Conservation (phyloP, 35 echinoderm and acorn worm genomes). For the Ophiothrix spiculata region DNA sequence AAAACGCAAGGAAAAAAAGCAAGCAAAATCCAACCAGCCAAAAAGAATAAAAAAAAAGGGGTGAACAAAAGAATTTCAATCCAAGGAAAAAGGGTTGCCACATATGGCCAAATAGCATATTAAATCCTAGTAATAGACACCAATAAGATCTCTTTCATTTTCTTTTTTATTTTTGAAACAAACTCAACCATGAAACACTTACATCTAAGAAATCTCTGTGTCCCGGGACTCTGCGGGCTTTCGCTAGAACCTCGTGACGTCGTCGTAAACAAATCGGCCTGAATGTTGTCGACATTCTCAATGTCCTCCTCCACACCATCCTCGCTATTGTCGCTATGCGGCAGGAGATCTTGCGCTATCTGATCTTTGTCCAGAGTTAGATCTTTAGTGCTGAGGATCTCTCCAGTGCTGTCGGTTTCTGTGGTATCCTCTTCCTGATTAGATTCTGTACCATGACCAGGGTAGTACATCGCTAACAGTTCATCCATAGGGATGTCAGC, state of each 20-base stretch:
- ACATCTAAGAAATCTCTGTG: slow-evolving; percentile 88
- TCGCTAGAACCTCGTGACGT: not conserved
- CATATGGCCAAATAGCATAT: no score
- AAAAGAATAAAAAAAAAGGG: no score
- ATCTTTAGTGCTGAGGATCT: slow-evolving; percentile 73
- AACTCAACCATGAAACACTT: no score
- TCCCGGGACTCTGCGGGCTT: slow-evolving; percentile 31
- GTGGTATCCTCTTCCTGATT: slow-evolving; percentile 41
- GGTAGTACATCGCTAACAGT: slow-evolving; percentile 83
- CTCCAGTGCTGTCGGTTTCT: slow-evolving; percentile 62
- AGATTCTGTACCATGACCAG: not conserved
- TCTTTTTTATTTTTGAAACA: no score
- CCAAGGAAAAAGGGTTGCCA: no score
- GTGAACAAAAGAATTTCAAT: no score
- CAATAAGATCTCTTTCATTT: no score
- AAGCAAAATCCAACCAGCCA: no score
- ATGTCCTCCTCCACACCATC: slow-evolving; percentile 39
- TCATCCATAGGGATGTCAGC: slow-evolving; percentile 92
- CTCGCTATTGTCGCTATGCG: slow-evolving; percentile 35
- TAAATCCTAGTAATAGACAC: no score
- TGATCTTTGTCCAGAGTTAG: slow-evolving; percentile 84
- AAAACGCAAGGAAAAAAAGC: no score
- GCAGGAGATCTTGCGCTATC: slow-evolving; percentile 75
- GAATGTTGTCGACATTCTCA: slow-evolving; percentile 36
- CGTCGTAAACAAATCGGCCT: slow-evolving; percentile 39